phyloP scores from a whole-genome alignment of 2,113 vertebrate species.

The Rattus norvegicus region DNA sequence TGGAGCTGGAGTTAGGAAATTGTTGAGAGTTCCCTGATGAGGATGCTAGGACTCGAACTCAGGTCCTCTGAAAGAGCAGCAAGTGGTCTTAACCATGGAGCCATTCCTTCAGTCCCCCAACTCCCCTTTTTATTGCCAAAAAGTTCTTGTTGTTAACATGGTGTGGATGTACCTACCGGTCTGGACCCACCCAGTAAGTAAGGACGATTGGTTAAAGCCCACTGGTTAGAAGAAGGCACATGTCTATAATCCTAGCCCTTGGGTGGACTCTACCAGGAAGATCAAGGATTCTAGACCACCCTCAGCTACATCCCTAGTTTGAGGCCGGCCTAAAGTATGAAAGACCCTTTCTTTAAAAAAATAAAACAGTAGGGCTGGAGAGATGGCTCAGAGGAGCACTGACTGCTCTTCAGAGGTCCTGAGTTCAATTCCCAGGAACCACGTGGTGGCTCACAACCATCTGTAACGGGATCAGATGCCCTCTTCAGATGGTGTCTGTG shows the following conservation, averaged over 20 bases:
- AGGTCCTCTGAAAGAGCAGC: not conserved
- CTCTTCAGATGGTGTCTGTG: too few relatives aligned
- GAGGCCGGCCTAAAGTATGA: not conserved
- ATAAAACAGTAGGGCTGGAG: too few relatives aligned
- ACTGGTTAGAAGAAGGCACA: not conserved
- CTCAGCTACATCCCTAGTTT: not conserved
- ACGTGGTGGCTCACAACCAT: too few relatives aligned
- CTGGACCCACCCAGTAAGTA: not conserved
- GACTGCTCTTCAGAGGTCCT: too few relatives aligned
- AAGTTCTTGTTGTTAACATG: not conserved
- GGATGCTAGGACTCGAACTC: not conserved
- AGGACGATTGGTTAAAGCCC: slow-evolving; percentile 1
- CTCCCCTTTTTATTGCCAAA: not conserved
- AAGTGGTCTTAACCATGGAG: not conserved
- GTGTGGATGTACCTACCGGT: not conserved
- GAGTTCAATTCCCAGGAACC: too few relatives aligned
- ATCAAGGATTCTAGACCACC: not conserved
- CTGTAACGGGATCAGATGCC: too few relatives aligned
- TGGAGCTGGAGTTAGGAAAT: not conserved
- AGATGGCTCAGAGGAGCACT: too few relatives aligned
- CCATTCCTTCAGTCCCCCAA: not conserved
- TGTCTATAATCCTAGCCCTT: not conserved
- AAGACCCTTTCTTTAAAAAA: too few relatives aligned
- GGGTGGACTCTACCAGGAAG: not conserved
- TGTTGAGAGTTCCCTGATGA: not conserved